Evolutionary conservation across 2,797 vertebrate species (phyloP).

Genomic region (Chromobotia macracanthus): DNA sequence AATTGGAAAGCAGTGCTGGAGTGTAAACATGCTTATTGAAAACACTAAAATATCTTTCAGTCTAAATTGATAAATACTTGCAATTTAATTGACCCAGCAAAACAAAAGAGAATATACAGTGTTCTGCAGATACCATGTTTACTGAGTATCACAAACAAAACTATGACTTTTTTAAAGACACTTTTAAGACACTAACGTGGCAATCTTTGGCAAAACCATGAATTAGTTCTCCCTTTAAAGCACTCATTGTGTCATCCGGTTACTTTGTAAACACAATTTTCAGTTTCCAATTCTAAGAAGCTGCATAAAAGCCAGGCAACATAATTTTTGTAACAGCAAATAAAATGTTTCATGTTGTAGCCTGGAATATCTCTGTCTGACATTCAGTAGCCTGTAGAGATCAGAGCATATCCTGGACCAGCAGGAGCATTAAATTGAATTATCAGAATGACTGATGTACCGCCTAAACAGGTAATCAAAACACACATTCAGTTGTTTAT

Average conservation of each 20-base stretch:
- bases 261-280: not conserved
- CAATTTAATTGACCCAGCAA: not conserved
- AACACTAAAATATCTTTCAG: too few relatives aligned
- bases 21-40: too few relatives aligned
- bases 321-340: not conserved
- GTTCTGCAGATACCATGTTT: not conserved
- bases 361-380: not conserved
- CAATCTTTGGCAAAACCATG: not conserved
- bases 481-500: slow-evolving; percentile 3
- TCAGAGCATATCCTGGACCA: slow-evolving; percentile 1
- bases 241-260: not conserved
- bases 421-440: not conserved
- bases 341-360: slow-evolving; percentile 19
- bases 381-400: slow-evolving; percentile 15
- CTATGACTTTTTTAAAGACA: not conserved
- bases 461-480: slow-evolving; percentile 25
- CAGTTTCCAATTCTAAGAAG: not conserved
- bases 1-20: too few relatives aligned
- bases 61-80: too few relatives aligned
- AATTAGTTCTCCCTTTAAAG: not conserved
- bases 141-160: not conserved
- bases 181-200: not conserved
- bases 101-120: not conserved
- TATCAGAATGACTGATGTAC: slow-evolving; percentile 34
- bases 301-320: not conserved